Conservation (phyloP, 2,888 invertebrate species). For the Megaustenia siamemsis region DNA sequence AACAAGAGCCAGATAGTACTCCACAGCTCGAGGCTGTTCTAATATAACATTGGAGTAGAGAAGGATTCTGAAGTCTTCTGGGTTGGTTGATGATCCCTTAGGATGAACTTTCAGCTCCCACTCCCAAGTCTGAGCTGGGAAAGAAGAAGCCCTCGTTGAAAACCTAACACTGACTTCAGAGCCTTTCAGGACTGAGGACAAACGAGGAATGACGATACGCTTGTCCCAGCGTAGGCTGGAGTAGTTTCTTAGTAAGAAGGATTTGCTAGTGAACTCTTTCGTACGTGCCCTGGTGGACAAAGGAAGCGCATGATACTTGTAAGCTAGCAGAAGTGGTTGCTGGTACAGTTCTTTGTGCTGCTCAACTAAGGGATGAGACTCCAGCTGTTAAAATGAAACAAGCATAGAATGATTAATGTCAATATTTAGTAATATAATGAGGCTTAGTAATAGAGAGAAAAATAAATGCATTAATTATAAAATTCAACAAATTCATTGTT, state of each 20-base stretch:
- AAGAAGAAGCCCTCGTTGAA: constrained; percentile 79
- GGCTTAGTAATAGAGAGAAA: neutral
- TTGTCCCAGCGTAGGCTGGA: constrained; percentile 81
- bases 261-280: constrained; percentile 75
- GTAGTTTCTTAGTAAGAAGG: constrained; percentile 80
- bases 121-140: constrained; percentile 80
- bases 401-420: neutral
- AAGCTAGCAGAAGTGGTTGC: constrained; percentile 79
- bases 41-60: constrained; percentile 77
- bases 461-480: no score
- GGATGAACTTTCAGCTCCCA: constrained; percentile 80
- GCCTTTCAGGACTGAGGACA: constrained; percentile 69
- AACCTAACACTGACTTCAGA: constrained; percentile 77
- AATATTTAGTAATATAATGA: neutral
- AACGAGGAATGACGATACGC: constrained; percentile 76
- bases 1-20: constrained; percentile 78
- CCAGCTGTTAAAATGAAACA: constrained; percentile 58
- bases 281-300: constrained; percentile 75
- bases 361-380: constrained; percentile 89
- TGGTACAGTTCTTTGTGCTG: constrained; percentile 80
- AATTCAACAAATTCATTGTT: no score
- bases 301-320: constrained; percentile 80
- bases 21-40: constrained; percentile 78
- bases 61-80: constrained; percentile 76
- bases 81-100: constrained; percentile 73